Conservation (phyloP, 2,113 vertebrate species). For the Brachypodius melanocephalos region DNA sequence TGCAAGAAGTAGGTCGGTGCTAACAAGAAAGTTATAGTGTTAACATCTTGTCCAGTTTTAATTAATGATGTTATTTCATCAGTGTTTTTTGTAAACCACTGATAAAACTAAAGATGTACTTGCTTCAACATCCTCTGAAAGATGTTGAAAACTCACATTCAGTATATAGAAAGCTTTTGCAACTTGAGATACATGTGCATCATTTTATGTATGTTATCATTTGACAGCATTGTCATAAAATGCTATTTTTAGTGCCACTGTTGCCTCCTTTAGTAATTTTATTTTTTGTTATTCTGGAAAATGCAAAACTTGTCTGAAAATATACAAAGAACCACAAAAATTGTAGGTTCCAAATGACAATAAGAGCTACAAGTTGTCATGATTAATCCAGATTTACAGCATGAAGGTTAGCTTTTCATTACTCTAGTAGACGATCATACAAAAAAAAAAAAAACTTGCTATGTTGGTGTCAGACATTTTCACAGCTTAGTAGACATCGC, state of each 20-base stretch:
- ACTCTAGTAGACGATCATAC: neutral
- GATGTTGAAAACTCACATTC: neutral
- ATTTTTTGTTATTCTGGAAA: constrained; percentile 48
- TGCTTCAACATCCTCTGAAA: neutral
- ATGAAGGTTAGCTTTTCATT: neutral
- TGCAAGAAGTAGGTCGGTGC: neutral
- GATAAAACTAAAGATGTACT: neutral
- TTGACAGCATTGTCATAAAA: neutral
- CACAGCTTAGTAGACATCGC: neutral
- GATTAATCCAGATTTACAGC: constrained; percentile 30
- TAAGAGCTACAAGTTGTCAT: constrained; percentile 32
- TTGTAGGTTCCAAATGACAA: constrained; percentile 36
- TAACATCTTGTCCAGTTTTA: neutral
- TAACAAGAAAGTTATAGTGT: neutral
- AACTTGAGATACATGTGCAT: neutral
- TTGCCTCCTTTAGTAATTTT: constrained; percentile 32
- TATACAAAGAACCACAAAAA: constrained; percentile 60
- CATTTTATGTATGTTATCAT: neutral
- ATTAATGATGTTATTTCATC: neutral
- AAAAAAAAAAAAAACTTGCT: neutral
- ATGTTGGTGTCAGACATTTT: neutral
- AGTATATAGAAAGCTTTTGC: neutral
- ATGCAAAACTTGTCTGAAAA: constrained; percentile 39
- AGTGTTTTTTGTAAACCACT: neutral
- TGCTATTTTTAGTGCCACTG: constrained; percentile 23